Base-by-base conservation (phyloP, 1,140 invertebrate species). In the Andricus grossulariae region DNA sequence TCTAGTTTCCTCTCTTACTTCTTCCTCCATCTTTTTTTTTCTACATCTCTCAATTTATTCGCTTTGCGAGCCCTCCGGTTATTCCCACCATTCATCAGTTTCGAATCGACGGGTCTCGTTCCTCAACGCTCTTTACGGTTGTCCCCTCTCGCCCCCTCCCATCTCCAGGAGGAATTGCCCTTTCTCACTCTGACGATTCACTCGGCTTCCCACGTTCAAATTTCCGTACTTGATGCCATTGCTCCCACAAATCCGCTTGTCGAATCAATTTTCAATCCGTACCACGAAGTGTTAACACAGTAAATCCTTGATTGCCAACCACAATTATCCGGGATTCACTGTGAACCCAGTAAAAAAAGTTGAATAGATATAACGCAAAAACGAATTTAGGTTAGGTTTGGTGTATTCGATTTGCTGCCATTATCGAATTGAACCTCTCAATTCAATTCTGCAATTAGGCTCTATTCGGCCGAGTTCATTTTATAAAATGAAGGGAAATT, bases 61-160 rank as follows among this genome's bases (percentile, higher is more conserved):
- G 77, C 74, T 57, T n/a, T 78, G 39, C 72, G 72, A 71, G 81
- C 82, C 82, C 83, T 85, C 79, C 84, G 84, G 60, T 66, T 66
- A 66, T 66, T 66, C 60, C 60, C 60, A 66, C 60, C 60, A 66
- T 66, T 66, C 60, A 66, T 66, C 60, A 66, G 60, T 45, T 66
- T 66, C 60, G 39, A 66, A 66, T 66, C 78, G 81, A 84, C 83
- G 81, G 81, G 72, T 82, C 81, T 82, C 81, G 81, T 80, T 84
- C 82, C 80, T 82, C 79, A 84, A 80, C 75, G 55, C 66, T 77
- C 55, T 73, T 72, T 66, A 54, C 71, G 51, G 54, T 25, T 50
- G 32, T 49, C 52, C 52, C 71, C 77, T 74, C 52, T 21, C 78
- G 45, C 45, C 21, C 66, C n/a, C 72, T 71, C 52, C 50, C 71